These are phyloP conservation scores for Cheilosia vulpina DNA, from an alignment of 2,888 invertebrate species.

Conservation along the genomic window DNA sequence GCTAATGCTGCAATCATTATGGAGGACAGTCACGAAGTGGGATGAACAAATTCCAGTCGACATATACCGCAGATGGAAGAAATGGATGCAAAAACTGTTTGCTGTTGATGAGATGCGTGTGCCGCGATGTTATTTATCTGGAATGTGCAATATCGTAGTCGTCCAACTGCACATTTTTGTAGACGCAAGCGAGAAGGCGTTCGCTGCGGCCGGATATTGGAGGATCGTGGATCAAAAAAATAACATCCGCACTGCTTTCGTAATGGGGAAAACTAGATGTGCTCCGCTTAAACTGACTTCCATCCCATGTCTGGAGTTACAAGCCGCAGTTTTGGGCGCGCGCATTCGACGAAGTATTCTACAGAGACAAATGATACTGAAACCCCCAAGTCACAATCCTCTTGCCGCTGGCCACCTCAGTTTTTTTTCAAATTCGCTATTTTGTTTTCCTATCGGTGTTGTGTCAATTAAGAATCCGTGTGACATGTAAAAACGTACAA, in stretches of 20 bases:
- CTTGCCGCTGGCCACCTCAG: too few relatives aligned
- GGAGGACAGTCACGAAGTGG: background rate
- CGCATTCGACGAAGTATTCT: slow-evolving; percentile 8
- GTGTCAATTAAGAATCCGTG: too few relatives aligned
- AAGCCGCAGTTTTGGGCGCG: slow-evolving; percentile 15
- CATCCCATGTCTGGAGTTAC: slow-evolving; percentile 28
- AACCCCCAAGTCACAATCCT: too few relatives aligned
- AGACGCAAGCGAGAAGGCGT: slow-evolving; percentile 3
- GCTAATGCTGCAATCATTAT: background rate
- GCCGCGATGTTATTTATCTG: background rate
- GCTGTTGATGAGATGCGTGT: background rate
- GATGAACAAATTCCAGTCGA: slow-evolving; percentile 1
- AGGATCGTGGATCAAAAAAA: background rate
- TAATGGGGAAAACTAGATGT: slow-evolving; percentile 23
- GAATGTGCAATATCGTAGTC: too few relatives aligned
- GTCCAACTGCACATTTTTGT: too few relatives aligned
- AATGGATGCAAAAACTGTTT: background rate
- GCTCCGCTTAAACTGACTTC: slow-evolving; percentile 15
- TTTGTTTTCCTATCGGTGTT: too few relatives aligned
- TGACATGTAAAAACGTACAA: too few relatives aligned
- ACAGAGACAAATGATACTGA: too few relatives aligned
- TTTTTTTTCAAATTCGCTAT: too few relatives aligned
- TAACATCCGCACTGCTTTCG: background rate
- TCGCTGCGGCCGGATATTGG: slow-evolving; percentile 19
- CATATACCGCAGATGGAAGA: background rate